phyloP scores from a whole-genome alignment of 2,113 vertebrate species.

The Catharus fuscescens region DNA sequence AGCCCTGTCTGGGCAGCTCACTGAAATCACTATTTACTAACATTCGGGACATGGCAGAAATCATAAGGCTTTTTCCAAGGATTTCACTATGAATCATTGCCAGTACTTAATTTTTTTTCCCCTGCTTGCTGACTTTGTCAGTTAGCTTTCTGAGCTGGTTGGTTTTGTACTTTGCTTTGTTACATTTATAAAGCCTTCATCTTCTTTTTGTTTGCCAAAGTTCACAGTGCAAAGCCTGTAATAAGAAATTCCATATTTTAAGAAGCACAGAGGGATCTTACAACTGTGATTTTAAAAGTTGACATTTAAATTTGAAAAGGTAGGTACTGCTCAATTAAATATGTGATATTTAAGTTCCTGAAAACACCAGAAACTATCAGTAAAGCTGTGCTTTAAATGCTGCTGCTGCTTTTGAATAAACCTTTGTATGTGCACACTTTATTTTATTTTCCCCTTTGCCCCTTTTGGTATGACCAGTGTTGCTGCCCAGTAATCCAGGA shows the following conservation, averaged over 20 bases:
- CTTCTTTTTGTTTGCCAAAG: background rate
- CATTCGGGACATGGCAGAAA: background rate
- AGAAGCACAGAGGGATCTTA: background rate
- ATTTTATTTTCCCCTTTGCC: background rate
- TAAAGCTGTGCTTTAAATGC: background rate
- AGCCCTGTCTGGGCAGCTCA: background rate
- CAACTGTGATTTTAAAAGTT: background rate
- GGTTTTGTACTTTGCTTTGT: background rate
- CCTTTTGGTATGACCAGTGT: background rate
- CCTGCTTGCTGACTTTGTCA: background rate
- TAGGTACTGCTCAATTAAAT: background rate
- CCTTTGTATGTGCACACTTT: accelerated
- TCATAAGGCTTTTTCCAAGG: background rate
- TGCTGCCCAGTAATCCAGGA: background rate
- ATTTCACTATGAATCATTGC: background rate
- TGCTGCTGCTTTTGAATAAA: background rate
- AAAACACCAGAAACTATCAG: background rate
- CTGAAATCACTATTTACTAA: background rate
- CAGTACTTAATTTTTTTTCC: background rate
- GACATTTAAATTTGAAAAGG: conserved; percentile 9
- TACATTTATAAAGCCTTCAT: background rate
- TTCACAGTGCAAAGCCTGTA: accelerated
- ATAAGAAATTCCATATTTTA: background rate
- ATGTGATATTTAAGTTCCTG: background rate
- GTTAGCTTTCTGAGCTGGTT: background rate